Conservation (phyloP, 2,888 invertebrate species). For the Pantelozetes paolii region DNA sequence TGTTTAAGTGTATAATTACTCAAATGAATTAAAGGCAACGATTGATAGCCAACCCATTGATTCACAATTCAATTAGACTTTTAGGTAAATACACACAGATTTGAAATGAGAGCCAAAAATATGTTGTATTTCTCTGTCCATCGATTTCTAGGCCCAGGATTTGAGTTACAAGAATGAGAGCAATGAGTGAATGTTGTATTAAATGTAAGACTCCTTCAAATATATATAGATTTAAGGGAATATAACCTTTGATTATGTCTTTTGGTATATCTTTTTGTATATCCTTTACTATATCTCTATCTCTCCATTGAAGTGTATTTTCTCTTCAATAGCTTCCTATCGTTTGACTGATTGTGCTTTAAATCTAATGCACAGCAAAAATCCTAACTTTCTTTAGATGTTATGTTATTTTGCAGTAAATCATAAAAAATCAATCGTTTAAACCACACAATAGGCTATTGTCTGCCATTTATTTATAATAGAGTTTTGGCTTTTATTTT, state of each 20-base stretch:
- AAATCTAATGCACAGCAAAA: neutral
- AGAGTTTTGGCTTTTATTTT: neutral
- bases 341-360: conserved; percentile 19
- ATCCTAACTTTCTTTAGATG: neutral
- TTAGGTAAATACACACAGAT: neutral
- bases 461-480: neutral
- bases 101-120: neutral
- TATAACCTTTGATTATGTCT: conserved; percentile 10
- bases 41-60: neutral
- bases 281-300: neutral
- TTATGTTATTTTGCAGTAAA: neutral
- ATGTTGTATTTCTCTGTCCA: neutral
- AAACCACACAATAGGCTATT: neutral
- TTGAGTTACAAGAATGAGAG: neutral
- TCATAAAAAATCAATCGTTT: neutral
- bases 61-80: neutral
- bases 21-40: neutral
- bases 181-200: neutral
- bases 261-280: neutral
- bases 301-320: neutral
- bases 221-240: neutral
- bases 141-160: no score
- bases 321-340: neutral
- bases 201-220: neutral
- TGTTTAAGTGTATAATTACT: neutral